Evolutionary conservation across 2,113 vertebrate genomes (phyloP), one percentile per base, ranked within the genome.

Genomic region (Podocnemis expansa): DNA sequence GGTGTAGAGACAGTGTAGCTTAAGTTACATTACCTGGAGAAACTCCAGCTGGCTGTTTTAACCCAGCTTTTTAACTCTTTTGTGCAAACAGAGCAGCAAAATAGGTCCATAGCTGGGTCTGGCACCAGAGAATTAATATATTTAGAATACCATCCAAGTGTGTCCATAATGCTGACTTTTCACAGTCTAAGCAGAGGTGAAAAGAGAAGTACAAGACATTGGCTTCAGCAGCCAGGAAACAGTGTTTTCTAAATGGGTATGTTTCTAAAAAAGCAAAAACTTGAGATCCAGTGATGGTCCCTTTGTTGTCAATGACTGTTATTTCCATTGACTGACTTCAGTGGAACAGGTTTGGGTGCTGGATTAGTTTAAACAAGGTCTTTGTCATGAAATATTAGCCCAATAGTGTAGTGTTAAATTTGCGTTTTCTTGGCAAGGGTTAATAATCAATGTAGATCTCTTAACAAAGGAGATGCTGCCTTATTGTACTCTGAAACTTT

Each of bases 401-500:
- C 10, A 54, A 43, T 79, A 91, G 94, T 3, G 52, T 78, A 60
- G 94, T 91, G 92, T 96, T 96, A 93, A 95, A 97, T 95, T 73
- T 89, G 95, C 89, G 82, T 82, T 89, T 97, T 96, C 97, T 96
- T 96, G 87, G 96, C 90, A 98, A 98, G 98, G 98, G 98, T 98
- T 98, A 98, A 98, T 97, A 97, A 97, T 98, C 98, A 98, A 98
- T 97, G 97, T 98, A 97, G 97, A 97, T 96, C 97, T 96, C 91
- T 97, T 97, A 98, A 98, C 98, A 98, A 98, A 98, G 97, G 98
- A 98, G 97, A 98, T 97, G 97, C 98, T 98, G 98, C 98, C 98
- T 99, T 99, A 99, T 99, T 99, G 99, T 98, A 98, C 97, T 98
- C 98, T 97, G 98, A 99, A 98, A 98, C 97, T 98, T 98, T 98